Conservation (phyloP, 2,797 vertebrate genomes). For the Meriones psammophilus region DNA sequence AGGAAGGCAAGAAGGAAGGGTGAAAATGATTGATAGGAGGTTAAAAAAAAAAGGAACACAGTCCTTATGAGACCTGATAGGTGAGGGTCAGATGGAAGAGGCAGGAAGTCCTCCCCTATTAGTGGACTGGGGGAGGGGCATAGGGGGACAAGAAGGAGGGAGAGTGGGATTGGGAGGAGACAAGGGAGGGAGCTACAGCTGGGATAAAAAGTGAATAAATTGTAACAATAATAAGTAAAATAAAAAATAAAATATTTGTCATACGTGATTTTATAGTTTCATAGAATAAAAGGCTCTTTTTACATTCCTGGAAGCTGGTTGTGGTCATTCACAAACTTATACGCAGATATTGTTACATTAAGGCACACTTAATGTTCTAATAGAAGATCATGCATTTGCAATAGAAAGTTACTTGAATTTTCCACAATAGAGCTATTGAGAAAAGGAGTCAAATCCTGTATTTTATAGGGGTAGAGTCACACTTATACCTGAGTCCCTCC, state of each 20-base stretch:
- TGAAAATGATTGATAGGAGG: neutral
- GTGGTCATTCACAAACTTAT: slow-evolving; percentile 62
- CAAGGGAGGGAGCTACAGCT: no score
- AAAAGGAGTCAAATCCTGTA: slow-evolving; percentile 87
- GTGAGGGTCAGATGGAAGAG: no score
- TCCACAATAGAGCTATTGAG: slow-evolving; percentile 85
- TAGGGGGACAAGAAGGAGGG: no score
- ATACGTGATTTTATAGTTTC: no score
- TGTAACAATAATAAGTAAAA: no score
- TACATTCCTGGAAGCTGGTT: slow-evolving; percentile 42
- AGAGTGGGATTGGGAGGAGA: no score
- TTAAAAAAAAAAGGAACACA: no score
- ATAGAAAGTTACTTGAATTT: slow-evolving; percentile 84
- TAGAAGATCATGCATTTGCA: slow-evolving; percentile 80
- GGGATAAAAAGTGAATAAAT: no score
- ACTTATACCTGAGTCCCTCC: slow-evolving; percentile 87
- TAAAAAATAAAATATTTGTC: no score
- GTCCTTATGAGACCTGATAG: no score
- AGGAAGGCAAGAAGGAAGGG: fast-evolving
- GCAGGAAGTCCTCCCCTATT: no score
- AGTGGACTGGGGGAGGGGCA: no score
- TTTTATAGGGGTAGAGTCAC: slow-evolving; percentile 87
- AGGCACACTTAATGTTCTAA: slow-evolving; percentile 74
- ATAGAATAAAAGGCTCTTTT: neutral
- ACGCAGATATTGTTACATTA: slow-evolving; percentile 64